Conservation (phyloP, 2,113 vertebrate genomes). For the Penelope pileata region DNA sequence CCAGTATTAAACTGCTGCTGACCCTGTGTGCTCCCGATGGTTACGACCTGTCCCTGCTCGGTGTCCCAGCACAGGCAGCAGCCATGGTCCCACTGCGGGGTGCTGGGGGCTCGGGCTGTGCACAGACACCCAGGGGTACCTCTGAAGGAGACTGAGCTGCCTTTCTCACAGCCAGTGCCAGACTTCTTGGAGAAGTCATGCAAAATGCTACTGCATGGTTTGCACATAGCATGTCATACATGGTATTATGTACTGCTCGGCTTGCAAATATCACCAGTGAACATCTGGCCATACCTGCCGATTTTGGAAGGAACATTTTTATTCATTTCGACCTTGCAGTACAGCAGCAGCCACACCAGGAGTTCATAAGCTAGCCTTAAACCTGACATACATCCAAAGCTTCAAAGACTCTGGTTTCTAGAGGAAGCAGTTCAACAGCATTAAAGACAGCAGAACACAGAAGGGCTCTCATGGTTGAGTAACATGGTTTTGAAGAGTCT, state of each 20-base stretch:
- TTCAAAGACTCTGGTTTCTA: neutral
- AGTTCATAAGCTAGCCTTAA: rapidly evolving
- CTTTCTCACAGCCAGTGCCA: neutral
- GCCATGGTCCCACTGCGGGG: neutral
- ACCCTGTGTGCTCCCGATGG: neutral
- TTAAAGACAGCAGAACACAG: neutral
- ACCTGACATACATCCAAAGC: rapidly evolving
- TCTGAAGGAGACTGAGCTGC: neutral
- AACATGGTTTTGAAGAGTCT: neutral
- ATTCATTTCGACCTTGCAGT: neutral
- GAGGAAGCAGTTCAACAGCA: rapidly evolving
- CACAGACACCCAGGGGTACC: rapidly evolving
- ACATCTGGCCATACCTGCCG: rapidly evolving
- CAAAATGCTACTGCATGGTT: rapidly evolving
- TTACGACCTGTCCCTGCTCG: neutral
- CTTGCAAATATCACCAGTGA: neutral
- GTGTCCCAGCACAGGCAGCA: too few species aligned
- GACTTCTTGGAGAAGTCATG: rapidly evolving
- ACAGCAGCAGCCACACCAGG: neutral
- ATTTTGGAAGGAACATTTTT: neutral
- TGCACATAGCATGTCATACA: neutral
- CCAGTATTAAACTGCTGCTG: neutral
- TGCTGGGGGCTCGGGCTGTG: rapidly evolving
- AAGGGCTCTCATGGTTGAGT: rapidly evolving
- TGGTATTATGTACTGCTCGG: rapidly evolving